These are phyloP conservation scores for Misgurnus mizolepis DNA, from an alignment of 2,113 vertebrate genomes.

Conservation along the genomic window DNA sequence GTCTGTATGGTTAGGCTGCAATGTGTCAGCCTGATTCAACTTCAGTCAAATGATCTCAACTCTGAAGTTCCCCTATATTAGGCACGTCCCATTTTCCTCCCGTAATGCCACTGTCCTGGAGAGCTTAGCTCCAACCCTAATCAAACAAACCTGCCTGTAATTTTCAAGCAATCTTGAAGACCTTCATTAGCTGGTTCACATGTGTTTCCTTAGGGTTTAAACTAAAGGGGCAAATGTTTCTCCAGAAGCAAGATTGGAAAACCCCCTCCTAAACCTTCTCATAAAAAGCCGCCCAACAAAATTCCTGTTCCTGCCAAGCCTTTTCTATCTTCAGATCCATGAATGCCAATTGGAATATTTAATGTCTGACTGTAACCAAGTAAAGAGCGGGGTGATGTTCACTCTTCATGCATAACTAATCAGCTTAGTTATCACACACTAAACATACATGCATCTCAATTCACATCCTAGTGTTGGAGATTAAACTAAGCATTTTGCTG, in stretches of 20 bases:
- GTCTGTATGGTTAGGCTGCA: slow-evolving; percentile 32
- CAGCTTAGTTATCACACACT: neutral
- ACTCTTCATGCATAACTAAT: neutral
- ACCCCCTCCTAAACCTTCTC: neutral
- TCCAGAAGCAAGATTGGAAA: neutral
- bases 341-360: neutral
- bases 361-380: neutral
- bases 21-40: slow-evolving; percentile 30
- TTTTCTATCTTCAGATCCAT: neutral
- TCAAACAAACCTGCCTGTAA: too few species aligned
- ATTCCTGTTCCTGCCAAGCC: slow-evolving; percentile 13
- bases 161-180: too few species aligned
- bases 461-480: too few species aligned
- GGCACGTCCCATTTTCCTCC: slow-evolving; percentile 2
- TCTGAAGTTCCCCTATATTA: slow-evolving; percentile 22
- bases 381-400: neutral
- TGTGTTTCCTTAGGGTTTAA: too few species aligned
- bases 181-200: too few species aligned
- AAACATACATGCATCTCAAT: neutral
- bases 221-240: neutral
- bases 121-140: too few species aligned
- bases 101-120: slow-evolving; percentile 6
- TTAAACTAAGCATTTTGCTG: too few species aligned
- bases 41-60: slow-evolving; percentile 21
- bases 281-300: slow-evolving; percentile 16